Base-by-base conservation (phyloP, 2,797 vertebrate genomes). In the Sebastes hubbsi region DNA sequence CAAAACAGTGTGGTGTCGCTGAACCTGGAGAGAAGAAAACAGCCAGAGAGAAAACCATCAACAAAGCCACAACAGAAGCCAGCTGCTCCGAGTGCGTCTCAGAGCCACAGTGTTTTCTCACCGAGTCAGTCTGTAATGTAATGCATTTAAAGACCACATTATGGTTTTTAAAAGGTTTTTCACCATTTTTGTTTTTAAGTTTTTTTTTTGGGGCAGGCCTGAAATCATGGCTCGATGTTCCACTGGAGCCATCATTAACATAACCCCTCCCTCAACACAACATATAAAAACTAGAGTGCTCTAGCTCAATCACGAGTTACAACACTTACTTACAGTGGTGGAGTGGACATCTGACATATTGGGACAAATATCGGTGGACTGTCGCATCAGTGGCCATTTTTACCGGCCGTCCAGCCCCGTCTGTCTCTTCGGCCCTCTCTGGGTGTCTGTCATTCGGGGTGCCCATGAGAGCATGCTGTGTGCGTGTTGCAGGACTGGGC, bases 1-100 rank as follows among this genome's bases (percentile, higher is more conserved):
- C 86, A 71, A 88, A 70, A 88, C 89, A 58, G 77, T 87, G 87
- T 62, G 81, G 77, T 92, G 92, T 89, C 91, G 82, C 88, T 93
- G 89, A 92, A 94, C 90, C 91, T 83, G 67, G 71, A 88, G 77
- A 75, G 42, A 7, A 36, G 1, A 64, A 82, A 88, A 68, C 61
- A 82, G 67, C 58, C 54, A 75, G 67, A 32, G 77, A 87, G 72
- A 82, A 76, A 87, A 83, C 29, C 63, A 73, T 84, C 82, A 89
- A 89, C 82, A 90, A 72, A 81, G 64, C 83, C 63, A 84, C 77
- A 75, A 83, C 70, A 7, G 72, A 74, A 87, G 61, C 72, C 46
- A 55, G 55, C 81, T 69, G 66, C 38, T 76, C 20, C 1, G 36
- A 75, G 54, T n/a, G 79, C 76, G 90, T 91, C 73, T 61, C 49